These are phyloP conservation scores for Neodiprion virginianus DNA, from an alignment of 1,140 invertebrate species.

Conservation along the genomic window DNA sequence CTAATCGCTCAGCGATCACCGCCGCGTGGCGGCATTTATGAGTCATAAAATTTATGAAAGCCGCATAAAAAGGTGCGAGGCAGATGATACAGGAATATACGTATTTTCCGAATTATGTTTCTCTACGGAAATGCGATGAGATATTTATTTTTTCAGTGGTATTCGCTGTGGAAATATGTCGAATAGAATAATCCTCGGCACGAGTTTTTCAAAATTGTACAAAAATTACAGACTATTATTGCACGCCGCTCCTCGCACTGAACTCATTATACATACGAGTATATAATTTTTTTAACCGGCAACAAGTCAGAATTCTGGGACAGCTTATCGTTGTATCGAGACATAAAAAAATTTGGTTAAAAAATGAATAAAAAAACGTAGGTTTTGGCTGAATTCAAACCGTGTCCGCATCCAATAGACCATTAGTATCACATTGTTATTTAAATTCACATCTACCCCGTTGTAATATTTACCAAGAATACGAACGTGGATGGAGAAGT, in stretches of 20 bases:
- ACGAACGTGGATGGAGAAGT: no score
- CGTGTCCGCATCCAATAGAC: background rate
- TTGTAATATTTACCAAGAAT: background rate
- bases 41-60: background rate
- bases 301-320: no score
- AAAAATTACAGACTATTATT: no score
- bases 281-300: no score
- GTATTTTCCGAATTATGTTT: no score
- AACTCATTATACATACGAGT: no score
- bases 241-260: no score
- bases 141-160: background rate
- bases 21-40: background rate
- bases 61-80: slow-evolving; percentile 3
- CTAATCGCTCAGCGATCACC: background rate
- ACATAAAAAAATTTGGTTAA: no score
- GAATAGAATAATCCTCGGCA: no score
- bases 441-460: background rate
- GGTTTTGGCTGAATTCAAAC: background rate
- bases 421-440: slow-evolving; percentile 5
- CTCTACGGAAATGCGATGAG: background rate
- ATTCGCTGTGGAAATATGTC: background rate
- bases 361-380: no score
- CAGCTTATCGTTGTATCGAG: no score
- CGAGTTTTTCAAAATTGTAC: no score
- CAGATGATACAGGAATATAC: background rate